Conservation (phyloP, 2,888 invertebrate genomes). For the Drosophila vallismaia region DNA sequence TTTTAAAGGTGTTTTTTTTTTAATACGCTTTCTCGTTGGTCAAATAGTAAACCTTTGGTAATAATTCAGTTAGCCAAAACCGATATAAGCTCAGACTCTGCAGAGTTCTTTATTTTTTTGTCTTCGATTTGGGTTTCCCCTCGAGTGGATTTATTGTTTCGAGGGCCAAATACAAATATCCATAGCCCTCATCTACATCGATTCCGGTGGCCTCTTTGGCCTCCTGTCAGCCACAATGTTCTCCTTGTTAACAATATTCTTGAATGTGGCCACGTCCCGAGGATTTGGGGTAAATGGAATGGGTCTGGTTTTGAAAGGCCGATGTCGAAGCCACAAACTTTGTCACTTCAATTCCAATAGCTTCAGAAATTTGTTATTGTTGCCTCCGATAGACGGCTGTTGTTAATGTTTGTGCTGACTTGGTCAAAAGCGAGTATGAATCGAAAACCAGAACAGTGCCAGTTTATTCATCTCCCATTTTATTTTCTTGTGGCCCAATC, state of each 20-base stretch:
- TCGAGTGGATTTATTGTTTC: slow-evolving; percentile 77
- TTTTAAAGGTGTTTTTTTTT: background rate
- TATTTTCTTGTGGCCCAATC: background rate
- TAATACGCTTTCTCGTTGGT: background rate
- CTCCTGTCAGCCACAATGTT: slow-evolving; percentile 69
- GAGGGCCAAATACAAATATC: slow-evolving; percentile 74
- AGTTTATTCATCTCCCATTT: slow-evolving; percentile 14
- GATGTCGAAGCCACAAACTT: slow-evolving; percentile 44
- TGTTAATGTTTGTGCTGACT: slow-evolving; percentile 72
- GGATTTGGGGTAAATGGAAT: slow-evolving; percentile 4
- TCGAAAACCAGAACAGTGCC: slow-evolving; percentile 33
- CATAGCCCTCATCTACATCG: slow-evolving; percentile 48
- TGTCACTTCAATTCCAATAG: slow-evolving; percentile 74
- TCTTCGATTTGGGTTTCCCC: slow-evolving; percentile 38
- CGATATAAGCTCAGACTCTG: background rate
- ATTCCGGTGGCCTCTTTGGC: slow-evolving; percentile 44
- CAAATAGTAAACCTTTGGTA: slow-evolving; percentile 14
- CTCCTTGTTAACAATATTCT: slow-evolving; percentile 70
- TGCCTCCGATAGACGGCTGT: slow-evolving; percentile 32
- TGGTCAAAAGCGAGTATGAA: slow-evolving; percentile 33
- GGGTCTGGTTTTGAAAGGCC: slow-evolving; percentile 2
- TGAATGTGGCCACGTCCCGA: slow-evolving; percentile 44
- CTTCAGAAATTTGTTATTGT: slow-evolving; percentile 64
- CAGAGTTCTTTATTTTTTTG: slow-evolving; percentile 36
- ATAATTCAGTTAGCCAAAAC: slow-evolving; percentile 23